A percentile compares a stretch with the other conserved stretches of the same genome.
Conservation (phyloP, 2,797 vertebrate genomes). For the Pseudochromis fuscus region DNA sequence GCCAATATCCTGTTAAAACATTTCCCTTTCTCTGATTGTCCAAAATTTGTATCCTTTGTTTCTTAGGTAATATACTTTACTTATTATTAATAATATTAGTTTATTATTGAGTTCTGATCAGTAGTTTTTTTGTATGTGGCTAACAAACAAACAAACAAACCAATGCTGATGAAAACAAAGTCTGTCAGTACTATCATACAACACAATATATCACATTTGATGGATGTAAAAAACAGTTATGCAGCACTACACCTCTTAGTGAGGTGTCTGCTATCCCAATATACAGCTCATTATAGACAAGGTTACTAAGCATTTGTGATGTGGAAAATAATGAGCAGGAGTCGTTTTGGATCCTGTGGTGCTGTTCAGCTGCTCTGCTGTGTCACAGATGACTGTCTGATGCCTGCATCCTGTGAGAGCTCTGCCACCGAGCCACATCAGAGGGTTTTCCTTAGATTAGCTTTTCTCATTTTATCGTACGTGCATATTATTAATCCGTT, state of each 20-base stretch:
- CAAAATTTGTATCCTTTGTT: no score
- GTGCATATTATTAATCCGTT: conserved; percentile 25
- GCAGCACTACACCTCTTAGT: not conserved
- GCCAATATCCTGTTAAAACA: no score
- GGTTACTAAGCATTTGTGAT: not conserved
- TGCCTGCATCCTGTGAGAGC: conserved; percentile 4
- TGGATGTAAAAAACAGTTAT: conserved; percentile 4
- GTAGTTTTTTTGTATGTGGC: no score
- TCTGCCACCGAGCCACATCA: conserved; percentile 8
- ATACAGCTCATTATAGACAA: not conserved
- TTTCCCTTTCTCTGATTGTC: no score
- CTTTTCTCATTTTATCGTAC: conserved; percentile 30
- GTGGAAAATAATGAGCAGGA: not conserved
- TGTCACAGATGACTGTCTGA: conserved; percentile 6
- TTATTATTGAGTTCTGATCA: no score
- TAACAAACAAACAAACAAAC: no score
- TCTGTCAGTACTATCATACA: no score
- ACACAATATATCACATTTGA: not conserved
- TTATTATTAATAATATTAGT: no score
- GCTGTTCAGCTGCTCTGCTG: not conserved
- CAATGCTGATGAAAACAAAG: no score
- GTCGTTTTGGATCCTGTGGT: not conserved
- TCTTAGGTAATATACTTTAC: no score
- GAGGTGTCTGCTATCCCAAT: not conserved
- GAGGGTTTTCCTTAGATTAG: conserved; percentile 38